Conservation (phyloP, 2,113 vertebrate genomes). For the Ptilonorhynchus violaceus region DNA sequence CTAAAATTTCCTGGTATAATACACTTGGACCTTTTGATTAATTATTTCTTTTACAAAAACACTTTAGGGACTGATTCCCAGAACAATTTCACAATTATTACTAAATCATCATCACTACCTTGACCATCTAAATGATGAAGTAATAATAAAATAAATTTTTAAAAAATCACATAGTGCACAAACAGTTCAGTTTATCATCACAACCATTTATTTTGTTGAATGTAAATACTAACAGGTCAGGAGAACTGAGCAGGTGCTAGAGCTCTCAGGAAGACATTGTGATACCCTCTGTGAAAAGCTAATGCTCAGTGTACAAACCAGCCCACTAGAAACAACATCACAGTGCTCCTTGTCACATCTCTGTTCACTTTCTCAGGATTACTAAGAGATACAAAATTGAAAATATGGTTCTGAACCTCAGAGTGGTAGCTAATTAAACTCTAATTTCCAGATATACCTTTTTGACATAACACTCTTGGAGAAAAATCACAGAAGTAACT, state of each 20-base stretch:
- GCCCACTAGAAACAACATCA: background rate
- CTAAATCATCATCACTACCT: background rate
- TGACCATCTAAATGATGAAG: background rate
- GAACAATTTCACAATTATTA: background rate
- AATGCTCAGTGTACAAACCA: background rate
- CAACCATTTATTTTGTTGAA: constrained; percentile 50
- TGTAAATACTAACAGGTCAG: background rate
- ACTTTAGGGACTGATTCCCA: background rate
- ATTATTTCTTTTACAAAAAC: background rate
- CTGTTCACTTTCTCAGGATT: background rate
- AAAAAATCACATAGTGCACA: constrained; percentile 35
- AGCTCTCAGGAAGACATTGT: background rate
- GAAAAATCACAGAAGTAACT: background rate
- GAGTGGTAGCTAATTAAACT: background rate
- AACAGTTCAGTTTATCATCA: constrained; percentile 10
- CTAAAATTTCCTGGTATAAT: background rate
- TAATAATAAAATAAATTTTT: background rate
- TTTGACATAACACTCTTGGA: background rate
- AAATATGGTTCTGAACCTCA: background rate
- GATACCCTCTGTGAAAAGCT: background rate
- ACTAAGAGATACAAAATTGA: background rate
- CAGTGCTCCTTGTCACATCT: background rate
- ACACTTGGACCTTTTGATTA: background rate
- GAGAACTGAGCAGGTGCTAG: background rate
- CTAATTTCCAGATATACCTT: background rate